phyloP scores from a whole-genome alignment of 1,140 invertebrate species.

The Chymomyza costata region DNA sequence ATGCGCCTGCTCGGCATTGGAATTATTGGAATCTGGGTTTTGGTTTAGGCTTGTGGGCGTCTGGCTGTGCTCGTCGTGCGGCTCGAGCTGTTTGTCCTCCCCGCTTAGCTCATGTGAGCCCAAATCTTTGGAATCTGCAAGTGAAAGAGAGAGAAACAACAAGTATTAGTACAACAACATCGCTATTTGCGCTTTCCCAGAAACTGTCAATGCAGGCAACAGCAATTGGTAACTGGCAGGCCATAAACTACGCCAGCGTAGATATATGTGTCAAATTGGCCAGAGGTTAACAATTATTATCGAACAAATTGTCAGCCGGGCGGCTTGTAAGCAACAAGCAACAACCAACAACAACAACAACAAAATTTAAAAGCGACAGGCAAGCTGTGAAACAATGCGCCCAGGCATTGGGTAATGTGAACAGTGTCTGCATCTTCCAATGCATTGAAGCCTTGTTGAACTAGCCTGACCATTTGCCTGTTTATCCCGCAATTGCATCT shows the following conservation, averaged over 20 bases:
- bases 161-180: not conserved
- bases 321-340: slow-evolving; percentile 36
- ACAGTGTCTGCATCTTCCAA: not conserved
- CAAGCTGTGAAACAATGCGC: not conserved
- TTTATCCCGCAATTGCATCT: slow-evolving; percentile 44
- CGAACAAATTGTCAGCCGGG: slow-evolving; percentile 72
- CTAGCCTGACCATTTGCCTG: slow-evolving; percentile 22
- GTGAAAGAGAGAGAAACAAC: not conserved
- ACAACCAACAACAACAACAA: slow-evolving; percentile 12
- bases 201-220: slow-evolving; percentile 7
- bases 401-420: not conserved
- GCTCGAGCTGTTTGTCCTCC: slow-evolving; percentile 39
- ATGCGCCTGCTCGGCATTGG: slow-evolving; percentile 30
- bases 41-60: slow-evolving; percentile 24
- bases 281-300: slow-evolving; percentile 74
- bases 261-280: slow-evolving; percentile 60
- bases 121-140: slow-evolving; percentile 73
- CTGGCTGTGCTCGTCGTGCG: slow-evolving; percentile 28
- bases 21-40: slow-evolving; percentile 24
- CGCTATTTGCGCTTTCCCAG: slow-evolving; percentile 18
- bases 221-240: not conserved
- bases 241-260: slow-evolving; percentile 15
- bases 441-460: too few relatives aligned
- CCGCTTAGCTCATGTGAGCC: slow-evolving; percentile 53
- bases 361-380: not conserved